A percentile compares a stretch with the other conserved stretches of the same genome.
Conservation (phyloP, 2,888 invertebrate genomes). For the Drepana falcataria region DNA sequence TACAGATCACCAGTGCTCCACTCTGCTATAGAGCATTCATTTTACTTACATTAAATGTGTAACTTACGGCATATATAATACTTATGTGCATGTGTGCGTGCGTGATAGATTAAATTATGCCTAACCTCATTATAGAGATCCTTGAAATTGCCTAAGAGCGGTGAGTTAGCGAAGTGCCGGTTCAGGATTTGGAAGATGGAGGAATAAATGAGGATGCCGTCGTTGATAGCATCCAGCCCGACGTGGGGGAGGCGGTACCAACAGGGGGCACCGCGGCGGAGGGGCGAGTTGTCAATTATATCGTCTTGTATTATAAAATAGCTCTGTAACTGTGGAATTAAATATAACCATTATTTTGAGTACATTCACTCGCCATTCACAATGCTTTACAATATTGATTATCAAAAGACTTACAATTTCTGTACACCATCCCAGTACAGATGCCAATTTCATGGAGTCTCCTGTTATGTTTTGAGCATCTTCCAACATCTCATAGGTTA, state of each 20-base stretch:
- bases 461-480: slow-evolving; percentile 80
- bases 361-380: too few relatives aligned
- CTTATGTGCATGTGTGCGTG: too few relatives aligned
- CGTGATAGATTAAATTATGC: slow-evolving; percentile 3
- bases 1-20: too few relatives aligned
- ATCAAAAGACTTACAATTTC: slow-evolving; percentile 85
- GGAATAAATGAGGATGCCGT: slow-evolving; percentile 86
- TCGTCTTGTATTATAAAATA: slow-evolving; percentile 92
- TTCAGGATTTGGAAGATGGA: slow-evolving; percentile 84
- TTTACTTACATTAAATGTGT: too few relatives aligned
- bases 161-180: slow-evolving; percentile 82
- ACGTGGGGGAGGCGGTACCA: slow-evolving; percentile 88
- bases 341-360: too few relatives aligned
- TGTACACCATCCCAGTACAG: slow-evolving; percentile 93
- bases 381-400: neutral
- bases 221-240: slow-evolving; percentile 87
- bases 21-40: too few relatives aligned
- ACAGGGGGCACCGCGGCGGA: slow-evolving; percentile 89
- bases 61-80: too few relatives aligned
- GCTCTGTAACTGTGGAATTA: slow-evolving; percentile 85
- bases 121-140: slow-evolving; percentile 87
- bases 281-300: slow-evolving; percentile 90
- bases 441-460: slow-evolving; percentile 84
- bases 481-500: slow-evolving; percentile 84
- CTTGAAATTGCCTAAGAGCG: slow-evolving; percentile 83